Base-by-base conservation (phyloP, 1,140 invertebrate genomes). In the Cheumatopsyche charites region DNA sequence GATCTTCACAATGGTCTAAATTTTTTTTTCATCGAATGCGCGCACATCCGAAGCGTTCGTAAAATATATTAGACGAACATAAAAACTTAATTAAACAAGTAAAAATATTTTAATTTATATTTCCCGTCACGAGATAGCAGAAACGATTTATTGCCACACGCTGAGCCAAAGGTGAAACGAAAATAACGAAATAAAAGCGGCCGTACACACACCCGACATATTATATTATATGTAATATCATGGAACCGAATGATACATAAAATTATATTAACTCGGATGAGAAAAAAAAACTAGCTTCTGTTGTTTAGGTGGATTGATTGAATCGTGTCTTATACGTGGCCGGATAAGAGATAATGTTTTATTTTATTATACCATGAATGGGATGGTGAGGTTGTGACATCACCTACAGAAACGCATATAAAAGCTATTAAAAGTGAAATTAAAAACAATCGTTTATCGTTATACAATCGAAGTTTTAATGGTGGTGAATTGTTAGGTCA, bases 41-140 rank as follows among this genome's bases (percentile, higher is more conserved):
- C 9, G 42, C 62, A 29, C 62, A 19, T 63, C 29, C 29, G 17
- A 42, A 29, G 29, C 13, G 21, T 5, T 2, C 13, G 13, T 63
- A 63, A 63, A 63, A 63, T 63, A 63, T 63, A 63, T 45, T 42
- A 45, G n/a, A 9, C 42, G 36, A 45, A 42, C 62, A 63, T 63
- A 63, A 63, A 63, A 63, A 63, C 62, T 63, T 63, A 63, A 63
- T 63, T 63, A 63, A 63, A 63, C 62, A 63, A 63, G 62, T 63
- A 45, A 45, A 63, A 63, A 63, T 63, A 63, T 63, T 63, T 63
- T 63, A 63, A 63, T 63, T 63, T 63, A 63, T 63, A 63, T 63
- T 19, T 63, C 29, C 62, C 62, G 62, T 63, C 62, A 63, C 62
- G 62, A 63, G 17, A 58, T 17, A 21, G 23, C 26, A 42, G 29